Percentiles rank a stretch among this genome's conserved stretches.
Conservation (phyloP, 2,113 vertebrate species). For the Prunella fulvescens region DNA sequence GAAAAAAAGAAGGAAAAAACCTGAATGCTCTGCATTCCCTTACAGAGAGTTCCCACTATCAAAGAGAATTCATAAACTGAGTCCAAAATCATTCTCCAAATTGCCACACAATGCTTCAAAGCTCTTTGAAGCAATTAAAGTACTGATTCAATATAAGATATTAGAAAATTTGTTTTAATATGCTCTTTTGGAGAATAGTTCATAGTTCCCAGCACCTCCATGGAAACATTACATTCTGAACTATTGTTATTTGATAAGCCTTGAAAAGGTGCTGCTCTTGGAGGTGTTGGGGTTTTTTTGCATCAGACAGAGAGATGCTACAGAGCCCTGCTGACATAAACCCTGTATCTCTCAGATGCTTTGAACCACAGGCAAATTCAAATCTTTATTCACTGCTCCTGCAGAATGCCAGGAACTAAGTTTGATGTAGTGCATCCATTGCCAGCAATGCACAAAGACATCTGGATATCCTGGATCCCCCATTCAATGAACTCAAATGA, state of each 20-base stretch:
- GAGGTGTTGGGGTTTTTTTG: background rate
- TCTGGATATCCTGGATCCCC: background rate
- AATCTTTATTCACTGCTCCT: background rate
- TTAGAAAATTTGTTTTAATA: background rate
- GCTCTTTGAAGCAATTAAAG: background rate
- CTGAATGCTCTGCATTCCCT: background rate
- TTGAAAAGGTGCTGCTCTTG: background rate
- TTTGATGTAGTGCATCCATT: background rate
- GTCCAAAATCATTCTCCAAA: background rate
- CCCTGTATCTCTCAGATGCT: background rate
- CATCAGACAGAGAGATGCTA: background rate
- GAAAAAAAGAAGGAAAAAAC: rapidly evolving
- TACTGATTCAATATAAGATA: background rate
- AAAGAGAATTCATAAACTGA: background rate
- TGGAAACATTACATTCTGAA: background rate
- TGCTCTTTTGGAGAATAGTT: background rate
- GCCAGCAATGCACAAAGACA: background rate
- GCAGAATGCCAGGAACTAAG: background rate
- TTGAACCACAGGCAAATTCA: background rate
- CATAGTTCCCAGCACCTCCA: background rate
- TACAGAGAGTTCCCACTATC: background rate
- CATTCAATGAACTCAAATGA: background rate
- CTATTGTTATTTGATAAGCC: background rate
- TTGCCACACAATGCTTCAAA: background rate
- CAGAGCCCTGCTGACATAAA: background rate